Percentiles rank a stretch among this genome's conserved stretches.
These are phyloP conservation scores for Macrobrachium nipponense DNA, from an alignment of 1,140 invertebrate species.

Conservation along the genomic window DNA sequence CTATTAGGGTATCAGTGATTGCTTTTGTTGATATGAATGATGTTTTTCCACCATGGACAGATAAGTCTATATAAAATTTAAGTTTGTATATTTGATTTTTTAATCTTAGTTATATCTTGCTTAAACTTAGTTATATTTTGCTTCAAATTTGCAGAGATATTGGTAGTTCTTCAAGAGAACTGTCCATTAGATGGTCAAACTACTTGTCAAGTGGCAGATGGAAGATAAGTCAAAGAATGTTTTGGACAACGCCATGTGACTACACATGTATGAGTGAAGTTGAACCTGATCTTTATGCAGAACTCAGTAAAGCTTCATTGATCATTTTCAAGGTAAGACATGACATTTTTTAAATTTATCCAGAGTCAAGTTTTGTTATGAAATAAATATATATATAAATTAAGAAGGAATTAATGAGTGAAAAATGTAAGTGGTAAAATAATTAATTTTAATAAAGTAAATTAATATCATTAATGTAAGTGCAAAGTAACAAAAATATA, in stretches of 20 bases:
- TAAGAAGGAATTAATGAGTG: too few species aligned
- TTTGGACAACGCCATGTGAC: conserved; percentile 89
- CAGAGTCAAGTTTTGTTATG: too few species aligned
- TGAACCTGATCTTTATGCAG: conserved; percentile 78
- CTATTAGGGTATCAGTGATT: too few species aligned
- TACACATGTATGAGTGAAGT: conserved; percentile 82
- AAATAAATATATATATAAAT: background rate
- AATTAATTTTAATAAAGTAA: too few species aligned
- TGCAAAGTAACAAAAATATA: too few species aligned
- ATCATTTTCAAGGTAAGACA: conserved; percentile 82
- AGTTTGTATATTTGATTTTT: background rate
- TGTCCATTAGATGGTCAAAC: conserved; percentile 71
- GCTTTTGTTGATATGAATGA: too few species aligned
- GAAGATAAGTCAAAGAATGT: conserved; percentile 74
- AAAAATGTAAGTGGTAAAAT: too few species aligned
- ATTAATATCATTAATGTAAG: too few species aligned
- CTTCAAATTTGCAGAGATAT: background rate
- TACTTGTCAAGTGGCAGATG: conserved; percentile 71
- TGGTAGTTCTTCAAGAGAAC: background rate
- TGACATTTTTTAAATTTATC: too few species aligned
- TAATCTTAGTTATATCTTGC: background rate
- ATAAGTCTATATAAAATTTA: too few species aligned
- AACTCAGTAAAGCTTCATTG: conserved; percentile 78
- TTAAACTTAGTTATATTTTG: too few species aligned
- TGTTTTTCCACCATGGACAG: too few species aligned